These are phyloP conservation scores for Lepidothrix coronata DNA, from an alignment of 2,113 vertebrate species.

Conservation along the genomic window DNA sequence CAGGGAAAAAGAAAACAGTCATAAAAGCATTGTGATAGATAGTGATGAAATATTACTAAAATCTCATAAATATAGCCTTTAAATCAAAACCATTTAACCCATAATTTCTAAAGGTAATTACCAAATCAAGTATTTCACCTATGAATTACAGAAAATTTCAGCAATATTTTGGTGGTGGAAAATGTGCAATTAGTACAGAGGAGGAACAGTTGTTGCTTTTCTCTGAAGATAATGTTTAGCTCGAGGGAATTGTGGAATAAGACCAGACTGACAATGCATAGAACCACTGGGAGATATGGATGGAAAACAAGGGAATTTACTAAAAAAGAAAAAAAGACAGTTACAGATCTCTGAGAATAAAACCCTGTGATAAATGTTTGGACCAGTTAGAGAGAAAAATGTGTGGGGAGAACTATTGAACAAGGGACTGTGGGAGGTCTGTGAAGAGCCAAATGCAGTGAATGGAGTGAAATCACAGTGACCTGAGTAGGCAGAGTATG, in stretches of 20 bases:
- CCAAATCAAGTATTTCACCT: neutral
- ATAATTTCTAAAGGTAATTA: neutral
- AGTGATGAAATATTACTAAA: neutral
- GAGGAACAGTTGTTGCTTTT: neutral
- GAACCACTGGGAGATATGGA: neutral
- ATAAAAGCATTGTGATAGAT: neutral
- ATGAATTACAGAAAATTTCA: neutral
- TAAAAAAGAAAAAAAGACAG: neutral
- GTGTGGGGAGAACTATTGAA: constrained; percentile 11
- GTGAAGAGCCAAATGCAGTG: neutral
- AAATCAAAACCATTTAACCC: neutral
- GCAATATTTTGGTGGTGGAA: neutral
- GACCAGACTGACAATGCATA: neutral
- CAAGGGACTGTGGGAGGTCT: constrained; percentile 44
- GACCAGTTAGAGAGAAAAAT: neutral
- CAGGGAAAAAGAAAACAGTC: neutral
- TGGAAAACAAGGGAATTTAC: neutral
- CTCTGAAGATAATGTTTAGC: neutral
- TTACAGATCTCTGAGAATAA: neutral
- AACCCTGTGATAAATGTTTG: neutral
- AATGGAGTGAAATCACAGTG: constrained; percentile 38
- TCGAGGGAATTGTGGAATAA: neutral
- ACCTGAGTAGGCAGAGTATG: constrained; percentile 44
- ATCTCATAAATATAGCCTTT: neutral
- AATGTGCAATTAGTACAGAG: neutral